Base-by-base conservation (phyloP, 2,888 invertebrate genomes). In the Punctoribates punctum region DNA sequence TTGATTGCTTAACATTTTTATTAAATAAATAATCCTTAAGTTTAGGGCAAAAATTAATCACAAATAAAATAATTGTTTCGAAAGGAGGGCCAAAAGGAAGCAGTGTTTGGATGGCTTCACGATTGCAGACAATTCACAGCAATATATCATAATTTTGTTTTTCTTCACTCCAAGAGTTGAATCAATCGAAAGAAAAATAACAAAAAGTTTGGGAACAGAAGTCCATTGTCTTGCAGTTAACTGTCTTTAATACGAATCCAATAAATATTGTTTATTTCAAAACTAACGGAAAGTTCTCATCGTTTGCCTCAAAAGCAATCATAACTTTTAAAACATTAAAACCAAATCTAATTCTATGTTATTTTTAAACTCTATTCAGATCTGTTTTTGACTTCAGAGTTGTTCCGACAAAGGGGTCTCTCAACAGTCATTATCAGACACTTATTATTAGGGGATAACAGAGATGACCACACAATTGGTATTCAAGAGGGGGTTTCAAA, bases 21-120 rank as follows among this genome's bases (percentile, higher is more conserved):
- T 65, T 20, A 54, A 23, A 65, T 51, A 20, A 51, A 17, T 20
- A 34, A 34, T 51, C n/a, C 17, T 51, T 57, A 8, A 34, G 25
- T 65, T 65, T 34, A 20, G 2, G 65, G 65, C 27, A 65, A 62
- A 65, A 65, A 42, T 42, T 65, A 65, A 27, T 65, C 34, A 65
- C 25, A 27, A 65, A 23, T 51, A 51, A 20, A 20, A 51, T n/a
- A 51, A 25, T 65, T 29, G 34, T 65, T 65, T 29, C 20, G 34
- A 65, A 65, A 29, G 6, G 20, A 20, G 42, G 11, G 17, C 34
- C 38, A 38, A 34, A 38, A 65, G 65, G 29, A 57, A 57, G 57
- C 25, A 25, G 5, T 25, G 1, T 11, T 51, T 51, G 1, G n/a
- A 11, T 57, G n/a, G 23, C 25, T 57, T 57, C 57, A 57, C 23